phyloP scores from a whole-genome alignment of 2,113 vertebrate genomes.

The Gadus macrocephalus region DNA sequence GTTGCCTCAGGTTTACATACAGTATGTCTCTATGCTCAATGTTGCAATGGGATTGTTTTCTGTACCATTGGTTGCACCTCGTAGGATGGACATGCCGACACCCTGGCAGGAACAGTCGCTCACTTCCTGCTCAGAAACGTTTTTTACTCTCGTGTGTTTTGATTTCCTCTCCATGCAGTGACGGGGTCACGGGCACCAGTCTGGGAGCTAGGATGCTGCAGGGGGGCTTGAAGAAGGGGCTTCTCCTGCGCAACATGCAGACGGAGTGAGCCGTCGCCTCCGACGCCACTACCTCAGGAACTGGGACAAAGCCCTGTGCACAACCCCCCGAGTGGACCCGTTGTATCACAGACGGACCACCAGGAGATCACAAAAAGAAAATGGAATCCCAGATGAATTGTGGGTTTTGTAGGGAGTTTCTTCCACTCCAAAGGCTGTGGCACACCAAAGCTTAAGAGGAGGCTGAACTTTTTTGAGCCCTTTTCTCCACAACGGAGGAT shows the following conservation, averaged over 20 bases:
- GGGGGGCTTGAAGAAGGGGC: constrained; percentile 60
- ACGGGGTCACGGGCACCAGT: constrained; percentile 52
- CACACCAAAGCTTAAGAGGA: too few species aligned
- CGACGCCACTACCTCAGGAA: constrained; percentile 9
- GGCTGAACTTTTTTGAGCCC: too few species aligned
- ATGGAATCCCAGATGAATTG: too few species aligned
- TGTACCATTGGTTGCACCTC: not conserved
- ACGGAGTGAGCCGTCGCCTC: constrained; percentile 48
- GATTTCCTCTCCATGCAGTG: constrained; percentile 40
- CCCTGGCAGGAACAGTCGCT: not conserved
- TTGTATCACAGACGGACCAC: not conserved
- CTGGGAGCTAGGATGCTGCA: constrained; percentile 66
- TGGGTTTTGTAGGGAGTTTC: too few species aligned
- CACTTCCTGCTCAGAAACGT: not conserved
- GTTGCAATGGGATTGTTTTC: not conserved
- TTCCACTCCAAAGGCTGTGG: too few species aligned
- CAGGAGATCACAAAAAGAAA: not conserved
- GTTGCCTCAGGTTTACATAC: not conserved
- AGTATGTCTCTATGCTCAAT: too few species aligned
- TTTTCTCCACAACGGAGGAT: too few species aligned
- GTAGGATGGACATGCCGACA: not conserved
- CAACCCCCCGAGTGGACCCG: not conserved
- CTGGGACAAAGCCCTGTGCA: constrained; percentile 16
- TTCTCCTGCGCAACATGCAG: constrained; percentile 62
- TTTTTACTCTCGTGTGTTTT: not conserved